Percentiles rank a stretch among this genome's conserved stretches.
phyloP scores from a whole-genome alignment of 2,797 vertebrate genomes.

The Enteromius viviparus region DNA sequence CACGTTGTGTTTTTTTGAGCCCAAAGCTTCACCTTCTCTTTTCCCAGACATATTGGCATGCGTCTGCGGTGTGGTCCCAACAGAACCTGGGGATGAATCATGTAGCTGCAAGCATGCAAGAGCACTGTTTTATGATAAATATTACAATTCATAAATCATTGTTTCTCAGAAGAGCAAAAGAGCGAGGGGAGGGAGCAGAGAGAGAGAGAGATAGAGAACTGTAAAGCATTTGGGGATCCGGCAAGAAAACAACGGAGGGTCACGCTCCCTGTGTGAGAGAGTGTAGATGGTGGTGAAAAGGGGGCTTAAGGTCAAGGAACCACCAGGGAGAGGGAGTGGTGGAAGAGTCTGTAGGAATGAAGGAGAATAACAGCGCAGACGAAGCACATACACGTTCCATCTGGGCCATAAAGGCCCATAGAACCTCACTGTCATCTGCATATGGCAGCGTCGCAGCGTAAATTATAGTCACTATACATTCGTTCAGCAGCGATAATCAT shows the following conservation, averaged over 20 bases:
- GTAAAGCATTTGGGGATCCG: slow-evolving; percentile 60
- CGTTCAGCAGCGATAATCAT: slow-evolving; percentile 5
- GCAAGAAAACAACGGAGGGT: slow-evolving; percentile 67
- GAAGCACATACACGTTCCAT: slow-evolving; percentile 15
- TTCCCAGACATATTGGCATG: slow-evolving; percentile 81
- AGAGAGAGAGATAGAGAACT: slow-evolving; percentile 59
- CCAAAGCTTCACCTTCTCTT: slow-evolving; percentile 76
- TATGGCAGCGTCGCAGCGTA: slow-evolving; percentile 2
- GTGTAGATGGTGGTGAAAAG: slow-evolving; percentile 64
- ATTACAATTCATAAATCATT: slow-evolving; percentile 78
- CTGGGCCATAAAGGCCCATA: slow-evolving; percentile 31
- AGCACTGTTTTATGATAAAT: slow-evolving; percentile 77
- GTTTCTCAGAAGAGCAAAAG: slow-evolving; percentile 67
- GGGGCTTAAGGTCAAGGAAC: slow-evolving; percentile 66
- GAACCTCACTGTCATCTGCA: slow-evolving; percentile 33
- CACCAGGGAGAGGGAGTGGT: slow-evolving; percentile 62
- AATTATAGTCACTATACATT: slow-evolving; percentile 21
- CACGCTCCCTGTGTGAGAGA: slow-evolving; percentile 46
- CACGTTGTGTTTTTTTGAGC: slow-evolving; percentile 70
- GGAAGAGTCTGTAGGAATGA: slow-evolving; percentile 42
- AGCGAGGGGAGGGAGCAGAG: slow-evolving; percentile 48
- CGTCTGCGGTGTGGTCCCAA: slow-evolving; percentile 72
- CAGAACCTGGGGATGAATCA: slow-evolving; percentile 77
- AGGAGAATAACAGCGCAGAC: slow-evolving; percentile 45
- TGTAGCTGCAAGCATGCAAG: slow-evolving; percentile 75